phyloP scores from a whole-genome alignment of 1,140 invertebrate genomes.

The Caerostris extrusa region DNA sequence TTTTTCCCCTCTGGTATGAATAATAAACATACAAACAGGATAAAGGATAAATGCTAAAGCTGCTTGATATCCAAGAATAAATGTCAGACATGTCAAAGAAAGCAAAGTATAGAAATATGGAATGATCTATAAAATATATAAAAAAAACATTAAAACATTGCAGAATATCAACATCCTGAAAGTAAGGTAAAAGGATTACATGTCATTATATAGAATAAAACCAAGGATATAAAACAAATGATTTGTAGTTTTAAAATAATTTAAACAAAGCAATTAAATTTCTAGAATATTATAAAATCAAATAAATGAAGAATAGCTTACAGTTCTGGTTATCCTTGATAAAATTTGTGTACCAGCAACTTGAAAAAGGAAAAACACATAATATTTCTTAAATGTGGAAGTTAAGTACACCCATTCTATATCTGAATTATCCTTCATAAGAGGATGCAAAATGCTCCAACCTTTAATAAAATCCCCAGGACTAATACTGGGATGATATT shows the following conservation, averaged over 20 bases:
- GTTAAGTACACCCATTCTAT: not conserved
- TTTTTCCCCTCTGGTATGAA: not conserved
- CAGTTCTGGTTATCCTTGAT: too few relatives aligned
- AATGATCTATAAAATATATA: constrained; percentile 11
- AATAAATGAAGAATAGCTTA: too few relatives aligned
- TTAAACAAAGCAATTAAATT: too few relatives aligned
- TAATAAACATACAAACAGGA: not conserved
- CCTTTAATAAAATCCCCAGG: not conserved
- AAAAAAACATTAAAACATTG: not conserved
- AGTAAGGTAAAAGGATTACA: too few relatives aligned
- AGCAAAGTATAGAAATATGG: not conserved
- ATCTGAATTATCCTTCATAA: not conserved
- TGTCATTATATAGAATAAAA: too few relatives aligned
- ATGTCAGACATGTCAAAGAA: not conserved
- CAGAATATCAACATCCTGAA: too few relatives aligned
- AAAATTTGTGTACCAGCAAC: too few relatives aligned
- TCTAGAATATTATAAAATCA: too few relatives aligned
- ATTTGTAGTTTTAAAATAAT: too few relatives aligned
- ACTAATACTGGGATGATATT: not conserved
- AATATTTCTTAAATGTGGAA: not conserved
- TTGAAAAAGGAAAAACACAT: not conserved
- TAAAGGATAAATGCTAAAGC: not conserved
- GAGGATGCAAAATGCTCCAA: not conserved
- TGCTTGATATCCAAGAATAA: not conserved
- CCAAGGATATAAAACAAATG: too few relatives aligned